Evolutionary conservation across 2,113 vertebrate genomes (phyloP), one percentile per base, ranked within the genome.

Genomic region (Mus spicilegus): DNA sequence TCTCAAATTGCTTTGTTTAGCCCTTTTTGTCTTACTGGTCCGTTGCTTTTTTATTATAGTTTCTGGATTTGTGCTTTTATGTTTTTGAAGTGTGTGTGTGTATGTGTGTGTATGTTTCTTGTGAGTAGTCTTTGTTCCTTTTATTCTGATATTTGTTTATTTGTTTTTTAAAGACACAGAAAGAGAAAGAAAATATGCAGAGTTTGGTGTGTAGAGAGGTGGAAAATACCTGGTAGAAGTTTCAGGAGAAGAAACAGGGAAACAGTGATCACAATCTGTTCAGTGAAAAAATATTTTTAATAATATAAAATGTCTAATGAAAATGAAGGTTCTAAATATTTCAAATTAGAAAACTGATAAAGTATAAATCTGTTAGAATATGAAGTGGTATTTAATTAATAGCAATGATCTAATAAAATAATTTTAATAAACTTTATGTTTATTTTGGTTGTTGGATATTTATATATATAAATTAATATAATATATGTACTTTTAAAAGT

Each of bases 311-410:
- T 36, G 11, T 56, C 77, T 80, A 46, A 5, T 6, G 10, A 46
- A 76, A 46, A 1, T 26, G 39, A 76, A 20, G 39, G 13, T 26
- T 46, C 22, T 46, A 46, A 46, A 26, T 46, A 76, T 76, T 76
- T 76, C 22, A 46, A 76, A 36, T 36, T 80, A 33, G 28, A 80
- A 33, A 54, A 20, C 36, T 54, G 26, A 80, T 19, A 54, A 36
- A 36, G 26, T 61, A 2, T 88, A 72, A 94, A 90, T 96, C 54
- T 26, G 28, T 54, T 87, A 76, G 65, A 91, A n/a, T 95, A 94
- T 72, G 28, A 97, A 97, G 58, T 19, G 80, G 26, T 12, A 94
- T 20, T 95, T 6, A 97, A 94, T 88, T 67, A 86, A 69, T 7
- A 77, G 13, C 54, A 95, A 49, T 8, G 88, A 16, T 86, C n/a